Conservation (phyloP, 2,797 vertebrate species). For the Serranus cabrilla region DNA sequence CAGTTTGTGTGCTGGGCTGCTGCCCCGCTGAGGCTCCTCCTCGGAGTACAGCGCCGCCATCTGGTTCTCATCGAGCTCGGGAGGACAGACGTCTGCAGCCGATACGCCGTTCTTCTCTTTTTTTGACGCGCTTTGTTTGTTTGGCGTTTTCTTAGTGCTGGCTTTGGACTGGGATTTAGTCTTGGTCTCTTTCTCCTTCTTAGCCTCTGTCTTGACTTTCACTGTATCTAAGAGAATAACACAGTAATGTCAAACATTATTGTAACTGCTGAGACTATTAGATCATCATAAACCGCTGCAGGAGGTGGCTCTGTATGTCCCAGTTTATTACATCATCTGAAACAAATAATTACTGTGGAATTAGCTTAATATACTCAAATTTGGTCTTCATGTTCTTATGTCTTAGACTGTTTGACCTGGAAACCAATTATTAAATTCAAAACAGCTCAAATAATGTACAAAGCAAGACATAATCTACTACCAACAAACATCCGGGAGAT, state of each 20-base stretch:
- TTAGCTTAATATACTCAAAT: not conserved
- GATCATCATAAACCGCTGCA: not conserved
- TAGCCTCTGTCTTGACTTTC: constrained; percentile 51
- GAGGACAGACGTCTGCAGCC: not conserved
- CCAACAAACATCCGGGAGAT: too few relatives aligned
- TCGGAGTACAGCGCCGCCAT: not conserved
- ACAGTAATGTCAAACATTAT: not conserved
- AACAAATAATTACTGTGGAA: not conserved
- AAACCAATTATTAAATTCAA: too few relatives aligned
- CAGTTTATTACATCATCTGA: too few relatives aligned
- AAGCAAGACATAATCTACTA: too few relatives aligned
- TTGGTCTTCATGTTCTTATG: too few relatives aligned
- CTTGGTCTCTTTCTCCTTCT: constrained; percentile 59
- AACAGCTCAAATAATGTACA: too few relatives aligned
- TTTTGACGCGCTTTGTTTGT: constrained; percentile 52
- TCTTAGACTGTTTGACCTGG: too few relatives aligned
- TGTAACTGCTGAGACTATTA: not conserved
- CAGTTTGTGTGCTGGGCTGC: constrained; percentile 61
- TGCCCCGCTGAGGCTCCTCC: constrained; percentile 37
- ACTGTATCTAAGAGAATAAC: constrained; percentile 52
- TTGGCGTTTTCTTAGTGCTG: constrained; percentile 54
- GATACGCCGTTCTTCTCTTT: constrained; percentile 61
- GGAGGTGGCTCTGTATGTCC: not conserved
- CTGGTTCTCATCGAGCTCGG: constrained; percentile 41
- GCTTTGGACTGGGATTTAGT: constrained; percentile 58